Conservation (phyloP, 2,113 vertebrate species). For the Capra hircus region DNA sequence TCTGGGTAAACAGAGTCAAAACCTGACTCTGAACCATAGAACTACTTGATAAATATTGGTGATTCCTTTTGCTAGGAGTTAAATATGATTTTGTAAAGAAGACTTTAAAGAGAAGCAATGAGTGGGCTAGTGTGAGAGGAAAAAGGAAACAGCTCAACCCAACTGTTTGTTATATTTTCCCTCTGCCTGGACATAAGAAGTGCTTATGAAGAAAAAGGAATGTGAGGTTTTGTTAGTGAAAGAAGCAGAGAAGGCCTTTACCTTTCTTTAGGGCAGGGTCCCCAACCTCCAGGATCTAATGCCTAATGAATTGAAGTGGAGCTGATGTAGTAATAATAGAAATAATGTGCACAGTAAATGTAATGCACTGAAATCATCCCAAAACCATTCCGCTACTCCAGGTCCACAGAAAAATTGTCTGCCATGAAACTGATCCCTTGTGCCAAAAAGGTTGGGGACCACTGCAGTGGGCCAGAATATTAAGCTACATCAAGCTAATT, state of each 20-base stretch:
- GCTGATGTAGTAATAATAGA: background rate
- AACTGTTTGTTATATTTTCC: background rate
- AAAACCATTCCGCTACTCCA: background rate
- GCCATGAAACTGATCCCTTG: background rate
- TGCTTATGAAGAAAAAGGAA: background rate
- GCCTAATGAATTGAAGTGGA: background rate
- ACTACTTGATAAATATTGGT: background rate
- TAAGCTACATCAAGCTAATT: background rate
- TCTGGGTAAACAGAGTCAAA: background rate
- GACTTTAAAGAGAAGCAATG: background rate
- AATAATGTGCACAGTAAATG: background rate
- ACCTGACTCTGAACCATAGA: background rate
- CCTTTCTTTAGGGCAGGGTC: background rate
- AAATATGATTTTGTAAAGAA: background rate
- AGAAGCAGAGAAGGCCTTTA: background rate
- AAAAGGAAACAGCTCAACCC: background rate
- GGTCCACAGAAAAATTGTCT: background rate
- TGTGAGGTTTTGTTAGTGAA: background rate
- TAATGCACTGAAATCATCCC: background rate
- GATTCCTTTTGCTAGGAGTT: background rate
- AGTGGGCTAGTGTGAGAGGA: background rate
- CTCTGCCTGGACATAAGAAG: background rate
- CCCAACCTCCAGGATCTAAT: background rate
- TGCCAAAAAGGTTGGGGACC: background rate
- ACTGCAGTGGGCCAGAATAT: background rate